Base-by-base conservation (phyloP, 2,113 vertebrate genomes). In the Pelodiscus sinensis region DNA sequence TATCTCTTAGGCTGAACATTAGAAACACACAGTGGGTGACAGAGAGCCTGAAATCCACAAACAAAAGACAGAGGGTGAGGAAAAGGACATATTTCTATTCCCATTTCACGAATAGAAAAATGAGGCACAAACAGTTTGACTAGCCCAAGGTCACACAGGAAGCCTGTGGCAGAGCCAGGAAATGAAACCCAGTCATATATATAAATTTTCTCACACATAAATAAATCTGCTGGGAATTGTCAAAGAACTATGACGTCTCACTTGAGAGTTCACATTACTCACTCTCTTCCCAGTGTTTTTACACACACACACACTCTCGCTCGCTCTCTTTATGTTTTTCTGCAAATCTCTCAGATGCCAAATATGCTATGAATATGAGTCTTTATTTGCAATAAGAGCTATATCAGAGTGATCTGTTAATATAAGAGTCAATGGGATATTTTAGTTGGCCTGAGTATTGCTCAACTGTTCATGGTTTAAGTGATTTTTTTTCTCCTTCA, bases 201-300 rank as follows among this genome's bases (percentile, higher is more conserved):
- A 95, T 95, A 96, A 97, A 95, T 95, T 95, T 85, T 82, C 89
- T 54, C 92, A 92, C n/a, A 82, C 18, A 54, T 88, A 82, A 88
- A 80, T n/a, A 44, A 95, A 95, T 94, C 85, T 94, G 94, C 95
- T 95, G 95, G 91, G 96, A 93, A 92, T 87, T 93, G 88, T 95
- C 94, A 96, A 97, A 97, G 93, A 95, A 82, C 79, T 92, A 88
- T 92, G 50, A 84, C 95, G 95, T 96, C 94, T 96, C 88, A 91
- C 94, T 96, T 94, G 62, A n/a, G 55, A 91, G 96, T 92, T 92
- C 73, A 50, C 91, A 93, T 96, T 85, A 94, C 84, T 94, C 0
- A 1, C 51, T 92, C 60, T 94, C 38, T 92, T 96, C 29, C 94
- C 94, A 90, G 90, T 35, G 31, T 18, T 95, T 96, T 51, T 95